phyloP scores from a whole-genome alignment of 2,113 vertebrate species.

The Nesogale talazaci region DNA sequence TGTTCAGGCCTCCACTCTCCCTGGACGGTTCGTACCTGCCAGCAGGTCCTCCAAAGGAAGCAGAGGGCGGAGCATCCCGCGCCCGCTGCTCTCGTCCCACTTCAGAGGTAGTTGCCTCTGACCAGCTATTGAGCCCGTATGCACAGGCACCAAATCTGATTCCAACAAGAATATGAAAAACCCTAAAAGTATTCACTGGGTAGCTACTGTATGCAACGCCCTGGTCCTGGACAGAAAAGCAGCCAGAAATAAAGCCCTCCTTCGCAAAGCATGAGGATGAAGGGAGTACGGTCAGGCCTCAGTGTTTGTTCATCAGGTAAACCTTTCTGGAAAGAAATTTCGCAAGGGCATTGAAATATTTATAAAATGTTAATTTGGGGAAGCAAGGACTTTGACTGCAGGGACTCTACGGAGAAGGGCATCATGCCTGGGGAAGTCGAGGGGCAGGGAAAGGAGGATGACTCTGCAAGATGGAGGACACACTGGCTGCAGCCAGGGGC shows the following conservation, averaged over 20 bases:
- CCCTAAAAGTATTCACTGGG: neutral
- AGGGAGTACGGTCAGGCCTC: too few relatives aligned
- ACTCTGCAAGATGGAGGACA: neutral
- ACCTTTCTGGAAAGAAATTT: too few relatives aligned
- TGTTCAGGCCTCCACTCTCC: neutral
- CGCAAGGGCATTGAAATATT: too few relatives aligned
- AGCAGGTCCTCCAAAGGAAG: neutral
- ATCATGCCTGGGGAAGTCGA: too few relatives aligned
- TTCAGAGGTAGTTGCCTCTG: neutral
- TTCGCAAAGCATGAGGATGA: neutral
- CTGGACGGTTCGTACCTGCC: too few relatives aligned
- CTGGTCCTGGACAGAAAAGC: neutral
- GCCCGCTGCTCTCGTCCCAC: neutral
- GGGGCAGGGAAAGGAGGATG: neutral
- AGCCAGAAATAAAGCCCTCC: neutral
- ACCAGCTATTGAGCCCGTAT: neutral
- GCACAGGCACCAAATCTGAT: neutral
- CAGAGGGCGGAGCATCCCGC: neutral
- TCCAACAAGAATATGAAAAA: neutral
- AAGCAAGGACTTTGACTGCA: too few relatives aligned
- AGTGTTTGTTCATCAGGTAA: too few relatives aligned
- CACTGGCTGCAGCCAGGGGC: too few relatives aligned
- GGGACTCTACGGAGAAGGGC: neutral
- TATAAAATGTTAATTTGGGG: too few relatives aligned
- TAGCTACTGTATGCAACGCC: neutral